These are phyloP conservation scores for Saxidomus purpurata DNA, from an alignment of 1,140 invertebrate genomes.

Conservation along the genomic window DNA sequence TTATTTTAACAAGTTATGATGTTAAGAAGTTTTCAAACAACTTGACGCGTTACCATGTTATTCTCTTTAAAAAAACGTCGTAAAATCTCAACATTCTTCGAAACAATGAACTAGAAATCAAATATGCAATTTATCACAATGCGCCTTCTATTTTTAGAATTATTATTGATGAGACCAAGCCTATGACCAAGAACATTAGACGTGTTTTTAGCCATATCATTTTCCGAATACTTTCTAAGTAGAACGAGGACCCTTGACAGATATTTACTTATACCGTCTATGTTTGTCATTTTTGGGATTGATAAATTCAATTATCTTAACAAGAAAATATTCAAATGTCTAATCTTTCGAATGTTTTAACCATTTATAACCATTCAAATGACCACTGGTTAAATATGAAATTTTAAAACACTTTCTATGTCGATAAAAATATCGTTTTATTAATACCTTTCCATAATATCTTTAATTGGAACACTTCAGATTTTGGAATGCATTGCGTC, in stretches of 20 bases:
- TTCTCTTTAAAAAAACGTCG: too few species aligned
- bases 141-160: too few species aligned
- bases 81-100: too few species aligned
- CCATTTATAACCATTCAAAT: conserved; percentile 33
- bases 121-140: too few species aligned
- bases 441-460: background rate
- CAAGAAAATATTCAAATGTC: conserved; percentile 20
- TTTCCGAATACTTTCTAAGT: background rate
- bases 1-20: too few species aligned
- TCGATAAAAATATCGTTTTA: conserved; percentile 5
- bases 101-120: too few species aligned
- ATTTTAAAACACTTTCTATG: conserved; percentile 16
- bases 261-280: conserved; percentile 25
- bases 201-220: background rate
- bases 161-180: background rate
- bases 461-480: conserved; percentile 13
- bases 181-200: background rate
- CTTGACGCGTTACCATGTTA: too few species aligned
- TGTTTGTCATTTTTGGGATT: conserved; percentile 9
- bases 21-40: too few species aligned
- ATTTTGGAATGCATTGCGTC: background rate
- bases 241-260: background rate
- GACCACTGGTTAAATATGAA: conserved; percentile 34
- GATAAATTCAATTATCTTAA: conserved; percentile 39
- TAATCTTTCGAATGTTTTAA: conserved; percentile 27